Base-by-base conservation (phyloP, 2,888 invertebrate genomes). In the Oligia latruncula region DNA sequence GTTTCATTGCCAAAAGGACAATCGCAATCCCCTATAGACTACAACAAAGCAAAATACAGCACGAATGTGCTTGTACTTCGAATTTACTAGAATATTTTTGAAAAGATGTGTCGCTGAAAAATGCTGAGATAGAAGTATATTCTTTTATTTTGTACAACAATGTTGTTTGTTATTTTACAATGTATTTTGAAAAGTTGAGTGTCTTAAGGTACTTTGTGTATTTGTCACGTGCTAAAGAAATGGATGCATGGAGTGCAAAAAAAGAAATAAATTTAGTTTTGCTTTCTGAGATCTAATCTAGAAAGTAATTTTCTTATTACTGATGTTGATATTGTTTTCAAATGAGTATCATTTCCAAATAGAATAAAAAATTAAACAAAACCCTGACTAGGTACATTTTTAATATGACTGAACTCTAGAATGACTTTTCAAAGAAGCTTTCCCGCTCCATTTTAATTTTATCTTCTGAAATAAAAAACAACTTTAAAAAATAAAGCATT, bases 41-140 rank as follows among this genome's bases (percentile, higher is more conserved):
- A 71, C 58, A 43, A 64, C 43, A 64, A 71, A 86, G 70, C 58
- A 70, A 60, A 71, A 73, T 52, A 83, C 23, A 73, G 29, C 17
- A 74, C n/a, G 15, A 86, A 60, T 66, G 40, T 78, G 83, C 72
- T 40, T 52, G 17, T 67, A 68, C 40, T 49, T 15, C 20, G 29
- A 84, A 72, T 86, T 78, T 66, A 60, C 74, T 20, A 71, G 62
- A 73, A 72, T 75, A 79, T 73, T 73, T 75, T 70, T 64, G 65
- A 84, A 75, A 78, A 87, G 62, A 74, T 71, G 29, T 84, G 64
- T 83, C 55, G 23, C 74, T 84, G 73, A 83, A 71, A 83, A 83
- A 83, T 86, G 58, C 43, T 64, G 71, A 71, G 73, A 65, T 20
- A 60, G 11, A 74, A 76, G 11, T 86, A 35, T 60, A n/a, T 74